Evolutionary conservation across 2,113 vertebrate genomes (phyloP).

Genomic region (Zapus hudsonius): DNA sequence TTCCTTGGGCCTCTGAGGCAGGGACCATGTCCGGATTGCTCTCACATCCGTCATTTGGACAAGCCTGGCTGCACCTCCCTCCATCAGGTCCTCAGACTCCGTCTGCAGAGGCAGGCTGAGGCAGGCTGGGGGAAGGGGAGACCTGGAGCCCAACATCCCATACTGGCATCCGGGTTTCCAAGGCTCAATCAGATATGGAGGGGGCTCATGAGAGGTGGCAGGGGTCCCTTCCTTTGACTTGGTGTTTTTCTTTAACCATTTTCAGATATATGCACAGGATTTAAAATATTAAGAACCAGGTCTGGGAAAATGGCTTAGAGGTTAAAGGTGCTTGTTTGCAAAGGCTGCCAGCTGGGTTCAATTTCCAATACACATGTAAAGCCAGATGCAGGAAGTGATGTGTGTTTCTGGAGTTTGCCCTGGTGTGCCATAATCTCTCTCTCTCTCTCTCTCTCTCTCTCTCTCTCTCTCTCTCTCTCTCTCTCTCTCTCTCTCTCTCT

Average conservation of each 20-base stretch:
- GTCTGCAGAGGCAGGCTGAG: background rate
- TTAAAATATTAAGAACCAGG: too few species aligned
- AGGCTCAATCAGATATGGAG: background rate
- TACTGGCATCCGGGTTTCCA: background rate
- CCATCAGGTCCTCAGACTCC: background rate
- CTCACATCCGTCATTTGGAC: constrained; percentile 30
- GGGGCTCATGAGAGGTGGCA: too few species aligned
- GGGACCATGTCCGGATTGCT: background rate
- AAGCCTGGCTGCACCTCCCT: background rate
- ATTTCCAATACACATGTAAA: too few species aligned
- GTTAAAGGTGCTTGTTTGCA: too few species aligned
- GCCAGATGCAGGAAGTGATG: too few species aligned
- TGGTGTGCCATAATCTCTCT: too few species aligned
- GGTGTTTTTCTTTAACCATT: constrained; percentile 12
- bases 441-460: too few species aligned
- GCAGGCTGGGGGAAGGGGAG: rapidly evolving
- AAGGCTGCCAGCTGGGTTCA: too few species aligned
- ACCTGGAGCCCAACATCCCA: background rate
- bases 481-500: too few species aligned
- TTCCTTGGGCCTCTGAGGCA: background rate
- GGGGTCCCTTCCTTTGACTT: background rate
- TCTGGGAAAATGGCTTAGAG: too few species aligned
- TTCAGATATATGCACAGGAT: background rate
- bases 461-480: too few species aligned
- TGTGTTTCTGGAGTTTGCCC: too few species aligned